Base-by-base conservation (phyloP, 2,113 vertebrate species). In the Aspiorhynchus laticeps region DNA sequence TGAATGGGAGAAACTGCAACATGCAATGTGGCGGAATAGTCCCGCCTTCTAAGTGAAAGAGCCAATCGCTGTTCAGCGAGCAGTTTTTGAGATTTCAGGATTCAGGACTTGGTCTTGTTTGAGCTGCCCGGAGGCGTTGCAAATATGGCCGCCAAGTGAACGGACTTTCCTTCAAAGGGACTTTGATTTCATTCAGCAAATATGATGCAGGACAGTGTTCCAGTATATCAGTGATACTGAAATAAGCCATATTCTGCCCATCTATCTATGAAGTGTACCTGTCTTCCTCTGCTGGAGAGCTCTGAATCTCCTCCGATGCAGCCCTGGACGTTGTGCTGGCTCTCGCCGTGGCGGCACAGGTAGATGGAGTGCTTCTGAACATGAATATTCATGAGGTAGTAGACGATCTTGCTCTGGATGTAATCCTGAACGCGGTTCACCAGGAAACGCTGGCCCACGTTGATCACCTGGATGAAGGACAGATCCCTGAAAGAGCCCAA, bases 311-410 rank as follows among this genome's bases (percentile, higher is more conserved):
- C 98, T 0, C 98, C 98, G 56, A 99, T 97, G 93, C 92, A 96
- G 86, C 96, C 95, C 83, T 95, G 75, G 7, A 95, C 84, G 19
- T 99, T 99, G 92, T 96, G 94, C 5, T 97, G 94, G 75, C 97
- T 99, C 95, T 99, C 98, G 3, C 98, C 98, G 0, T 99, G 98
- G 6, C 98, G 96, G 91, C 98, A 99, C 7, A 99, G 95, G 93
- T 98, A 99, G 93, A 99, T 99, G 93, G 97, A 97, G 83, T 98
- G 97, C 0, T 97, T 97, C 91, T 98, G 97, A 0, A 99, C 97
- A 0, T 98, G 97, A 91, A 99, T 99, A 91, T 99, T 99, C 98
- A 99, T 99, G 83, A 99, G 96, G 95, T 99, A 99, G 95, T 98
- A 99, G 71, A 99, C 98, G 0, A 99, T 99, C 91, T 98, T 99